These are phyloP conservation scores for Lingula anatina DNA, from an alignment of 2,888 invertebrate species.

Conservation along the genomic window DNA sequence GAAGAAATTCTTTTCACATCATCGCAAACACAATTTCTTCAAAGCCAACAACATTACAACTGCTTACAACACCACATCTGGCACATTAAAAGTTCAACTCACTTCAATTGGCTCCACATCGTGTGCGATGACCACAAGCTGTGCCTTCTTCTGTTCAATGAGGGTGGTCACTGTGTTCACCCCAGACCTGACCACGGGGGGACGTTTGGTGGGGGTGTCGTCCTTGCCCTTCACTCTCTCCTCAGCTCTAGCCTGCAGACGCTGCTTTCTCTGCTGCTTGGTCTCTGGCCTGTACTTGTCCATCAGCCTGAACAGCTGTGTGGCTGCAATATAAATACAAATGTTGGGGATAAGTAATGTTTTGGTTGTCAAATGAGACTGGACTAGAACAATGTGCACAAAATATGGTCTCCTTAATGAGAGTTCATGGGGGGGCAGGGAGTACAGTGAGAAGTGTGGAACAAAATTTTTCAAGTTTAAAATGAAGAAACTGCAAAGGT, in stretches of 20 bases:
- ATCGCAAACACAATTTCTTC: slow-evolving; percentile 12
- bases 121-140: slow-evolving; percentile 95
- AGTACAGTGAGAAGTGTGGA: too few species aligned
- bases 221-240: slow-evolving; percentile 72
- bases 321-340: slow-evolving; percentile 61
- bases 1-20: slow-evolving; percentile 28
- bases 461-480: too few species aligned
- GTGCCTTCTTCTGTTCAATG: slow-evolving; percentile 97
- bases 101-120: slow-evolving; percentile 99
- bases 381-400: too few species aligned
- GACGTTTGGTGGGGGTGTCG: slow-evolving; percentile 86
- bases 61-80: background rate
- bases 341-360: background rate
- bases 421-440: too few species aligned
- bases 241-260: slow-evolving; percentile 86
- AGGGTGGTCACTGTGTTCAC: slow-evolving; percentile 61
- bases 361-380: too few species aligned
- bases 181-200: slow-evolving; percentile 68
- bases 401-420: too few species aligned
- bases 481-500: too few species aligned
- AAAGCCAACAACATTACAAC: background rate
- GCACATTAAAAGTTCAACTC: slow-evolving; percentile 27
- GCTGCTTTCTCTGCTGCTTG: slow-evolving; percentile 80
- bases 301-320: slow-evolving; percentile 90
- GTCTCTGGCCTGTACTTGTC: slow-evolving; percentile 98